Base-by-base conservation (phyloP, 1,140 invertebrate genomes). In the Whitmania pigra region DNA sequence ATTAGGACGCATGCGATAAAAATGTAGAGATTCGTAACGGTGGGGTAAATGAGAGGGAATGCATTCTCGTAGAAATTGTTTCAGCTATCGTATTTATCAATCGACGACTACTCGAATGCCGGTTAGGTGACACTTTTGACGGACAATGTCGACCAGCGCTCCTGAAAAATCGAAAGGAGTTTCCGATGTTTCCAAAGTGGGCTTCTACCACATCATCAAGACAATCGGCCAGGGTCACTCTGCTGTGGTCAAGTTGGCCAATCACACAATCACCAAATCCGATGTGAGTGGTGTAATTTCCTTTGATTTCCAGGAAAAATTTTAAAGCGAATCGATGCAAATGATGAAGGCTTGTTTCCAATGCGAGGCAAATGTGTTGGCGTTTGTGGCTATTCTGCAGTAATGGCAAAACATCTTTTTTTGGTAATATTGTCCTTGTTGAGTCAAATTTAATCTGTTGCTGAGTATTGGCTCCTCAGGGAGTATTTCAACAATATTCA, bases 161-260 rank as follows among this genome's bases (percentile, higher is more conserved):
- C 22, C 22, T 25, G 57, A 63, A 20, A 63, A 13, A 63, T 22
- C 22, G 57, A 63, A 20, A 63, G 57, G 29, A 63, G 57, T 63
- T 22, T 63, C 22, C 9, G 57, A 22, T 13, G 57, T 31, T 20
- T 22, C 15, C 57, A 63, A 63, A 15, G 91, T 96, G 72, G 93
- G 93, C 75, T 94, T 95, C 84, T 96, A 96, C 82, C 91, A 95
- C 82, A 88, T 97, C 77, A 91, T 94, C 81, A 88, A 89, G 78
- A 96, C 93, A 54, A 96, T 97, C 77, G 93, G 93, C 74, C 97
- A 97, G 84, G 93, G 93, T 60, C 96, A 96, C 84, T 95, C 95
- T 82, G 93, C 93, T 60, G 90, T 95, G 73, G 93, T 97, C 73
- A 95, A 95, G 85, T 83, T 94, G 77, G 93, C 92, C 71, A 89